phyloP scores from a whole-genome alignment of 2,113 vertebrate genomes.

The Fregetta grallaria region DNA sequence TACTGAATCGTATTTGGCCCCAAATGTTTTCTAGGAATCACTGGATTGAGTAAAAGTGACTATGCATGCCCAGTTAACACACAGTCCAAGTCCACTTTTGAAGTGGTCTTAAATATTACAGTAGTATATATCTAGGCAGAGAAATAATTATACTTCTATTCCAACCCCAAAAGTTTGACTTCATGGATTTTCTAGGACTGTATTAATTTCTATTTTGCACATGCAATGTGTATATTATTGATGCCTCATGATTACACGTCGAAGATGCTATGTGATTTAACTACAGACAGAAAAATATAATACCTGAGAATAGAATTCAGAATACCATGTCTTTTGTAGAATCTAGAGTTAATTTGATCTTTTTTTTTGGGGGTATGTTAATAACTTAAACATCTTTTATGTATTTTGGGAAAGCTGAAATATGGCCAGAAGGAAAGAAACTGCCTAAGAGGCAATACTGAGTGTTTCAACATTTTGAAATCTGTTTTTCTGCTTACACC shows the following conservation, averaged over 20 bases:
- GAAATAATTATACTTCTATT: not conserved
- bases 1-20: not conserved
- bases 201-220: not conserved
- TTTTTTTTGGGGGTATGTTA: not conserved
- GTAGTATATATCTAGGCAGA: not conserved
- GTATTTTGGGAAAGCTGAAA: not conserved
- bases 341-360: not conserved
- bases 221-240: not conserved
- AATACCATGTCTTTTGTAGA: not conserved
- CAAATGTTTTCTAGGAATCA: not conserved
- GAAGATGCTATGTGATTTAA: not conserved
- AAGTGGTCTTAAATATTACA: not conserved
- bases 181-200: not conserved
- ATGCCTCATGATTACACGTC: not conserved
- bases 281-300: not conserved
- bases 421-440: not conserved
- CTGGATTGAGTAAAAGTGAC: not conserved
- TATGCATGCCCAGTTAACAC: not conserved
- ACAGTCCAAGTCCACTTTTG: not conserved
- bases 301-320: not conserved
- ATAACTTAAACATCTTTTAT: not conserved
- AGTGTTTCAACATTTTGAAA: not conserved
- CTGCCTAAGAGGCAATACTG: not conserved
- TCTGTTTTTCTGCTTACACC: not conserved
- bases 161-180: not conserved